phyloP scores from a whole-genome alignment of 2,113 vertebrate species.

The Neomonachus schauinslandi region DNA sequence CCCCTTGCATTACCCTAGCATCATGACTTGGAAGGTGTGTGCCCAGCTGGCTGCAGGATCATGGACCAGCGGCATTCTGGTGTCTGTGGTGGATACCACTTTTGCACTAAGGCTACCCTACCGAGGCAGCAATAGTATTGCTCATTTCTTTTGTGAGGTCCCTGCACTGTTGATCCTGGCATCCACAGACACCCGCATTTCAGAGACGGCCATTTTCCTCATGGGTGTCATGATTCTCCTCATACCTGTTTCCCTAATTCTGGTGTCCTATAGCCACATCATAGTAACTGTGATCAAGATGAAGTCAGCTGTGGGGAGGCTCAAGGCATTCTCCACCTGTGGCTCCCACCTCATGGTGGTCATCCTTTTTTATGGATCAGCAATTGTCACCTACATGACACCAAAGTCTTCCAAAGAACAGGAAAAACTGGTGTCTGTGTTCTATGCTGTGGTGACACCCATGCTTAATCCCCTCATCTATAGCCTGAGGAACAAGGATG shows the following conservation, averaged over 20 bases:
- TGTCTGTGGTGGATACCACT: slow-evolving; percentile 63
- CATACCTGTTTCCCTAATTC: slow-evolving; percentile 65
- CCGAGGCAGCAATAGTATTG: slow-evolving; percentile 57
- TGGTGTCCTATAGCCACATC: slow-evolving; percentile 69
- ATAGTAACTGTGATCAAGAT: slow-evolving; percentile 71
- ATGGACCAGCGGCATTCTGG: slow-evolving; percentile 63
- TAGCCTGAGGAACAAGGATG: slow-evolving; percentile 73
- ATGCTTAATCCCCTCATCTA: slow-evolving; percentile 77
- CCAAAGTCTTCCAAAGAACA: slow-evolving; percentile 75
- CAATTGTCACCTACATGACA: slow-evolving; percentile 71
- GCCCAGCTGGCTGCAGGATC: slow-evolving; percentile 52
- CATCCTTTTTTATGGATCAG: slow-evolving; percentile 71
- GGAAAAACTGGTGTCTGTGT: slow-evolving; percentile 74
- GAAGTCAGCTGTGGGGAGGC: slow-evolving; percentile 62
- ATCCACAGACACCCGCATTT: slow-evolving; percentile 46
- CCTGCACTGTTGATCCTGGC: slow-evolving; percentile 69
- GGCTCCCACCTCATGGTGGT: slow-evolving; percentile 68
- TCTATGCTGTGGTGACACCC: slow-evolving; percentile 70
- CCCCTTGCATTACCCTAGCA: slow-evolving; percentile 61
- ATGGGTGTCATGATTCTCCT: slow-evolving; percentile 74
- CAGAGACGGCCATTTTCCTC: slow-evolving; percentile 73
- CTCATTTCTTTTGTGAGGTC: slow-evolving; percentile 80
- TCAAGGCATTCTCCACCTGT: slow-evolving; percentile 76
- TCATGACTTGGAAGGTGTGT: slow-evolving; percentile 69
- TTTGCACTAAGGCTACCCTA: slow-evolving; percentile 72